phyloP scores from a whole-genome alignment of 1,140 invertebrate genomes.

The Megalonaias nervosa region DNA sequence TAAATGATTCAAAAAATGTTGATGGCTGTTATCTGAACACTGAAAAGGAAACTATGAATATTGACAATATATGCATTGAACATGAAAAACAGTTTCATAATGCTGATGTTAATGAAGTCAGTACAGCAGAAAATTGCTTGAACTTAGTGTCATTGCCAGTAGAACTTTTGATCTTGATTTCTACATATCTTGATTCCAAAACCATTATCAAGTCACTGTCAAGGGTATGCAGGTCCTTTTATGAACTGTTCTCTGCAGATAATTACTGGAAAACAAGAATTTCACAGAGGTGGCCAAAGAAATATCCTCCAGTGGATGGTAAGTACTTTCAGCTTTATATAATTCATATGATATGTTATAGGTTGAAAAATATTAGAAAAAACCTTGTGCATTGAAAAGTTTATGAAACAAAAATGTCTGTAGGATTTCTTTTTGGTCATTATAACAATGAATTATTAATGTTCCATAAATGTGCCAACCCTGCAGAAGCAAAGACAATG shows the following conservation, averaged over 20 bases:
- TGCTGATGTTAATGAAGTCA: too few relatives aligned
- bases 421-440: background rate
- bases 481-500: background rate
- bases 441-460: background rate
- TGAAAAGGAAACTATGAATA: background rate
- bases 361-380: background rate
- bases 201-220: slow-evolving; percentile 11
- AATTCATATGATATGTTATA: background rate
- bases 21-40: too few relatives aligned
- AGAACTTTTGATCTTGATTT: slow-evolving; percentile 25
- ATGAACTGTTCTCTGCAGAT: slow-evolving; percentile 20
- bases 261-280: slow-evolving; percentile 31
- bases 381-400: background rate
- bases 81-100: background rate
- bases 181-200: slow-evolving; percentile 21
- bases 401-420: background rate
- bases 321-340: background rate
- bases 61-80: background rate
- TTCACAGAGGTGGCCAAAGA: slow-evolving; percentile 11
- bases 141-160: slow-evolving; percentile 11
- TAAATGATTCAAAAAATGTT: too few relatives aligned
- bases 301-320: slow-evolving; percentile 23
- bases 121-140: background rate
- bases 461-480: background rate
- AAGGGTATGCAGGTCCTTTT: slow-evolving; percentile 12